Conservation (phyloP, 2,113 vertebrate genomes). For the Arizona elegans region DNA sequence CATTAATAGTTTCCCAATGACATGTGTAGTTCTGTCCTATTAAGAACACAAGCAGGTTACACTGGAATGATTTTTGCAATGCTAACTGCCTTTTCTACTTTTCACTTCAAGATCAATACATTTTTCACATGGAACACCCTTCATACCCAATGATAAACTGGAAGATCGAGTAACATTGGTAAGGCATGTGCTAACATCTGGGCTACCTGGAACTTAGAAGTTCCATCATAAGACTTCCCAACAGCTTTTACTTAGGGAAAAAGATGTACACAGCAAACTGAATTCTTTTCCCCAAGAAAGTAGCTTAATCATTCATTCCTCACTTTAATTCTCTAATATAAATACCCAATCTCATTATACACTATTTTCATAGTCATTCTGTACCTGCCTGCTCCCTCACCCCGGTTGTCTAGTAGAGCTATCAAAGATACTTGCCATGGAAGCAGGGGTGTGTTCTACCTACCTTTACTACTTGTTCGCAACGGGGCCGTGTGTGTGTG, state of each 20-base stretch:
- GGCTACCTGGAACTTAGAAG: neutral
- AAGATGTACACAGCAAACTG: neutral
- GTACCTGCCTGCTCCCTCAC: neutral
- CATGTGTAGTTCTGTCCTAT: neutral
- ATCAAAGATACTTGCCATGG: neutral
- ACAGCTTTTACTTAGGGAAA: neutral
- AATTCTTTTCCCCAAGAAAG: neutral
- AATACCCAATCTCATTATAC: neutral
- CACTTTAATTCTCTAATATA: neutral
- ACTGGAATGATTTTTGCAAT: neutral
- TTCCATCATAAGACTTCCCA: neutral
- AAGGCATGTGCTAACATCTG: neutral
- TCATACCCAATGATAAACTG: neutral
- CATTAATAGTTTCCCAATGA: neutral
- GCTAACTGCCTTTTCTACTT: neutral
- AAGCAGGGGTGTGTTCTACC: neutral
- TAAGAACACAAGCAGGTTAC: neutral
- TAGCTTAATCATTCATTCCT: neutral
- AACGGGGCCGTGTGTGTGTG: too few relatives aligned
- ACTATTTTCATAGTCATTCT: neutral
- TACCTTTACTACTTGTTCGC: too few relatives aligned
- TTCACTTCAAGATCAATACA: neutral
- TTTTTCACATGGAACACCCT: neutral
- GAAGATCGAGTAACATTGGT: neutral
- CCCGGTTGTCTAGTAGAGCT: neutral